These are phyloP conservation scores for Diuraphis noxia DNA, from an alignment of 1,140 invertebrate genomes.

Conservation along the genomic window DNA sequence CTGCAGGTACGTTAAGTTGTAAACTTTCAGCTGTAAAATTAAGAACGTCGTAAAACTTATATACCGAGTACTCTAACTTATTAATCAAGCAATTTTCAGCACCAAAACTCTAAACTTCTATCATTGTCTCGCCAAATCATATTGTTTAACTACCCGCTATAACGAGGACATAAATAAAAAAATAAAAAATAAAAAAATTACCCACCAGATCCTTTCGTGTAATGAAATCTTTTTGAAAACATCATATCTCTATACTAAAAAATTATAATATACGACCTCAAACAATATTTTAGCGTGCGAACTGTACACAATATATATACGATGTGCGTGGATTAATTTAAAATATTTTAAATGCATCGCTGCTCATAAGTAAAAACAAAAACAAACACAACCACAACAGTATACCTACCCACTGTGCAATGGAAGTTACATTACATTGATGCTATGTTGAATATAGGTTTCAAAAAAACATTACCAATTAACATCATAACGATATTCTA, in stretches of 20 bases:
- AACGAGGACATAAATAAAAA: too few species aligned
- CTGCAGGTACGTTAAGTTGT: background rate
- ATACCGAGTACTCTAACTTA: background rate
- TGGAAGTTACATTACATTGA: too few species aligned
- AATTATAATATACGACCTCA: background rate
- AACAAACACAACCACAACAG: background rate
- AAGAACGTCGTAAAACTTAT: conserved; percentile 19
- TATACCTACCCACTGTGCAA: too few species aligned
- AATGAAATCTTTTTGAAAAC: background rate
- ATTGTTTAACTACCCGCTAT: background rate
- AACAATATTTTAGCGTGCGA: background rate
- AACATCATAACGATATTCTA: too few species aligned
- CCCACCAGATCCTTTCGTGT: background rate
- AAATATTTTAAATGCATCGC: background rate
- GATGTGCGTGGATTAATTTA: background rate
- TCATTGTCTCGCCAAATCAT: background rate
- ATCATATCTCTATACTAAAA: background rate
- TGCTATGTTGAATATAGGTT: too few species aligned
- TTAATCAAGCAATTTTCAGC: background rate
- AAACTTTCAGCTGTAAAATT: conserved; percentile 8
- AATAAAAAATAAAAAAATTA: too few species aligned
- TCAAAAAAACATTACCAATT: too few species aligned
- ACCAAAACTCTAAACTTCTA: background rate
- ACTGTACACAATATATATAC: too few species aligned
- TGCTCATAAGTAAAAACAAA: background rate